phyloP scores from a whole-genome alignment of 2,888 invertebrate species.

The Ormyrus labotus region DNA sequence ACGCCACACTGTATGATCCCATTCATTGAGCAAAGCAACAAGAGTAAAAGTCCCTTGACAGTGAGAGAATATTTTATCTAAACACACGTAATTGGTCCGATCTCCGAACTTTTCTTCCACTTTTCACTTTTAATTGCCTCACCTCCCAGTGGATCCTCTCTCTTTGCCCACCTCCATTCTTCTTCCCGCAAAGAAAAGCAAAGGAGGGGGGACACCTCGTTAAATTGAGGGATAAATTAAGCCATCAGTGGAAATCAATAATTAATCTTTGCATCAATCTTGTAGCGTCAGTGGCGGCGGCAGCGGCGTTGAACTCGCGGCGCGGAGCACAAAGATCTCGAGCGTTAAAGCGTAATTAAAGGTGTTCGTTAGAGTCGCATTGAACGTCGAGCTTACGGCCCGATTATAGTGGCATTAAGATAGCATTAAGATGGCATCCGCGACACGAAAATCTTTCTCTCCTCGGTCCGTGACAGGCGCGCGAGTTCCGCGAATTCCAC shows the following conservation, averaged over 20 bases:
- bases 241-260: conserved; percentile 34
- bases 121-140: conserved; percentile 8
- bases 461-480: neutral
- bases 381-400: neutral
- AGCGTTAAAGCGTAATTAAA: conserved; percentile 34
- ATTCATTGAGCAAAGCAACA: too few species aligned
- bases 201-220: neutral
- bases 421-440: conserved; percentile 31
- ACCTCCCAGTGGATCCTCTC: neutral
- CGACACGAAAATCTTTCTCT: conserved; percentile 3
- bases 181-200: neutral
- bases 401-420: too few species aligned
- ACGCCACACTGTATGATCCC: too few species aligned
- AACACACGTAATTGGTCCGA: conserved; percentile 3
- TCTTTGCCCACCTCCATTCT: too few species aligned
- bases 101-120: conserved; percentile 18
- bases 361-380: conserved; percentile 22
- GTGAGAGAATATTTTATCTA: neutral
- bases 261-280: conserved; percentile 34
- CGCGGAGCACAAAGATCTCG: neutral
- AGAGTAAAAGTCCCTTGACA: neutral
- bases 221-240: neutral
- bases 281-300: neutral
- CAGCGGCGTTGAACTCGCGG: neutral
- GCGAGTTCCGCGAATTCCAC: neutral